Evolutionary conservation across 2,797 vertebrate species (phyloP).

Genomic region (Apogon talboti): DNA sequence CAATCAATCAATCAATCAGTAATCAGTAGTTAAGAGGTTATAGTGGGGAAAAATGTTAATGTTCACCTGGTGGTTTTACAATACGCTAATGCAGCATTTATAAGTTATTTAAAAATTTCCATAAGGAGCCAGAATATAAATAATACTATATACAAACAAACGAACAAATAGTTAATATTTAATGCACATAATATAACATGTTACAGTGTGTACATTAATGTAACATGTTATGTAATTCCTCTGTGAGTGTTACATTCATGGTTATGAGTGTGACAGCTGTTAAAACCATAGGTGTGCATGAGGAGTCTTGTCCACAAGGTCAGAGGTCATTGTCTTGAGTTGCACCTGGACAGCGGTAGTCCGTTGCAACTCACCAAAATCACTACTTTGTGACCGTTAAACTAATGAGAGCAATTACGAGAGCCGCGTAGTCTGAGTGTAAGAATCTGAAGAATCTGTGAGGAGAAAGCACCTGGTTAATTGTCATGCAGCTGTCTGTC

Average conservation of each 20-base stretch:
- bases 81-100: no score
- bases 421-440: conserved; percentile 59
- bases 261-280: conserved; percentile 20
- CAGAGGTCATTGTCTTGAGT: conserved; percentile 48
- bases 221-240: conserved; percentile 4
- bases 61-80: no score
- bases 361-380: conserved; percentile 52
- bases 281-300: conserved; percentile 37
- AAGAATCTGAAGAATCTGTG: conserved; percentile 76
- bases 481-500: conserved; percentile 63
- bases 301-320: conserved; percentile 60
- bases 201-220: no score
- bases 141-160: not conserved
- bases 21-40: no score
- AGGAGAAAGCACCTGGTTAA: conserved; percentile 79
- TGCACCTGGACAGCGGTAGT: conserved; percentile 74
- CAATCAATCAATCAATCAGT: no score
- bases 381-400: conserved; percentile 66
- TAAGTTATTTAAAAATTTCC: no score
- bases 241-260: conserved; percentile 6
- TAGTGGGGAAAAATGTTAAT: no score
- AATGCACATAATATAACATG: not conserved
- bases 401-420: conserved; percentile 75
- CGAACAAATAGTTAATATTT: not conserved
- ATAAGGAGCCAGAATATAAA: no score